Evolutionary conservation across 2,888 invertebrate species (phyloP).

Genomic region (Ophioninae sp.): DNA sequence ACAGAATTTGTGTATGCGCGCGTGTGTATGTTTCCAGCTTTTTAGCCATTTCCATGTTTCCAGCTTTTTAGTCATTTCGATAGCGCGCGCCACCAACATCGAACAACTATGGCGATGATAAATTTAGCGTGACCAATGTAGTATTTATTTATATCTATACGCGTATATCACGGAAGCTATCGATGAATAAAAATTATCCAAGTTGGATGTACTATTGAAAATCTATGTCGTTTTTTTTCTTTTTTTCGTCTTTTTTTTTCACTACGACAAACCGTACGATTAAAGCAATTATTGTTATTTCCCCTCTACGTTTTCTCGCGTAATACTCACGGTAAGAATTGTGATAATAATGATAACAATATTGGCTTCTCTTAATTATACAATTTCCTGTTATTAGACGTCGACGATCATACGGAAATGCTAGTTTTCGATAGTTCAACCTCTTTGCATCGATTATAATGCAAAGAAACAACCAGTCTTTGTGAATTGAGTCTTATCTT

Average conservation of each 20-base stretch:
- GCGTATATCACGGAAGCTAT: conserved; percentile 70
- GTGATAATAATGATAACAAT: conserved; percentile 47
- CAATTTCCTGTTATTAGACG: conserved; percentile 51
- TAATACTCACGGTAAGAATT: conserved; percentile 3
- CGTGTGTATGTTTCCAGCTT: background rate
- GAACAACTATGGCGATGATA: conserved; percentile 48
- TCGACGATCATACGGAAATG: conserved; percentile 51
- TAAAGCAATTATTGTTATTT: conserved; percentile 51
- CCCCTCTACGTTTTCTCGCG: conserved; percentile 16
- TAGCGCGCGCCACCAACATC: conserved; percentile 29
- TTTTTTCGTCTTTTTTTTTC: conserved; percentile 26
- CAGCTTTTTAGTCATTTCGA: conserved; percentile 4
- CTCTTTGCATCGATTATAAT: conserved; percentile 45
- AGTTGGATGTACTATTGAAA: conserved; percentile 58
- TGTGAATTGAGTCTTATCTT: conserved; percentile 21
- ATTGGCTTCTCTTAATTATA: conserved; percentile 30
- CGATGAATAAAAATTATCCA: conserved; percentile 61
- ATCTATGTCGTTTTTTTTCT: too few species aligned
- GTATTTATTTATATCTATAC: conserved; percentile 66
- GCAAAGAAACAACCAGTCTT: conserved; percentile 53
- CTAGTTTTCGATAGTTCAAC: conserved; percentile 45
- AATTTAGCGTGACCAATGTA: conserved; percentile 49
- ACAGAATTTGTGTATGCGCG: conserved; percentile 2
- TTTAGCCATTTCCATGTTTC: too few species aligned
- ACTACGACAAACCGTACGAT: conserved; percentile 53